Base-by-base conservation (phyloP, 92 coral and sea anemone genomes). In the Scolanthus callimorphus region DNA sequence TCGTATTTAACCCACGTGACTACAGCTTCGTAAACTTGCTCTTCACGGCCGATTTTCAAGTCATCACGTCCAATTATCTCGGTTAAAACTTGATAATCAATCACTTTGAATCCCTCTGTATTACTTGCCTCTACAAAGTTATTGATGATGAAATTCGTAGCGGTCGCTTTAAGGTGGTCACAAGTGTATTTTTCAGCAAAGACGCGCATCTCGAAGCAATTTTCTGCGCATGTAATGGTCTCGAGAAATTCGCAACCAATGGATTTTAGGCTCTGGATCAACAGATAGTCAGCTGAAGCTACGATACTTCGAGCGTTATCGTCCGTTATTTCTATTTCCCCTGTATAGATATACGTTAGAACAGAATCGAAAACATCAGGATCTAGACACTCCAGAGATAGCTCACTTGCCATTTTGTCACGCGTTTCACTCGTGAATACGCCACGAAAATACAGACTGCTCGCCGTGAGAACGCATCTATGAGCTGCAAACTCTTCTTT, bases 151-250 rank as follows among this genome's bases (percentile, higher is more conserved):
- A 81, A 69, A 27, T 61, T 55, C 17, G 75, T 77, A 9, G 94
- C 83, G 19, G 91, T 62, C 29, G 48, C 46, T 61, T 76, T 62
- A 2, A 89, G 82, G 26, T 67, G 52, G 30, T 50, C 79, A 34
- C 97, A 90, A 51, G 65, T 83, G 56, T 79, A 90, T 31, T 64
- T 71, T 57, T 90, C 97, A 17, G 97, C 97, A 60, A 85, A 90
- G 43, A 69, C 68, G 49, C 94, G 80, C 30, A 79, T 60, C 15
- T 56, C 67, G 68, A 90, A 90, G 58, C 97, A 90, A 34, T 74
- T 90, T 2, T 65, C 75, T 25, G 91, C 80, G 25, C 70, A 67
- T 8, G 85, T 56, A 13, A 71, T 72, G 45, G 74, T 51, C 51
- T 67, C 78, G 13, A 90, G 60, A 51, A 90, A 74, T 21, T 85